phyloP scores from a whole-genome alignment of 2,113 vertebrate genomes.

The Parus major region DNA sequence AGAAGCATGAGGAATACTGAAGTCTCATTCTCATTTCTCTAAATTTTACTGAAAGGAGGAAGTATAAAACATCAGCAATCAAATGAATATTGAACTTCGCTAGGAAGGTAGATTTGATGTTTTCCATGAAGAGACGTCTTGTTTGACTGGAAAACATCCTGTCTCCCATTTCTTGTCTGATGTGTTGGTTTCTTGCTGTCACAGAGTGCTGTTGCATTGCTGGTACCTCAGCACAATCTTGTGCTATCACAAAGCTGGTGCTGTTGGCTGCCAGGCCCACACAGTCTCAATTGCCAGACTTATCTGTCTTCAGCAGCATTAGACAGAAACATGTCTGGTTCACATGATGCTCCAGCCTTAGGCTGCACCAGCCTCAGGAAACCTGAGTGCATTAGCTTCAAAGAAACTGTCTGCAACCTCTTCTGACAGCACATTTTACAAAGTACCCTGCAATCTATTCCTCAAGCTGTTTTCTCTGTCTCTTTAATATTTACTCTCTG shows the following conservation, averaged over 20 bases:
- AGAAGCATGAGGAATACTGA: not conserved
- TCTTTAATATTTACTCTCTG: constrained; percentile 21
- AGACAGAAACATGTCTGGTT: constrained; percentile 70
- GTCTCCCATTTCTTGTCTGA: constrained; percentile 55
- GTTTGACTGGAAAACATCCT: constrained; percentile 63
- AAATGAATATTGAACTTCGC: constrained; percentile 51
- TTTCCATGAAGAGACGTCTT: constrained; percentile 48
- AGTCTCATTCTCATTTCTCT: not conserved
- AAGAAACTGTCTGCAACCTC: constrained; percentile 59
- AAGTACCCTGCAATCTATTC: constrained; percentile 44
- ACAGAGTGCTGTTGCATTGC: constrained; percentile 41
- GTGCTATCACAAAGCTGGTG: constrained; percentile 59
- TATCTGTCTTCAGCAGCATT: constrained; percentile 70
- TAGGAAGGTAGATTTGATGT: constrained; percentile 36
- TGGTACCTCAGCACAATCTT: constrained; percentile 54
- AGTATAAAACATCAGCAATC: not conserved
- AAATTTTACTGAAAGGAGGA: not conserved
- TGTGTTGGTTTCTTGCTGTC: constrained; percentile 49
- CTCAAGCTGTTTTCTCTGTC: constrained; percentile 2
- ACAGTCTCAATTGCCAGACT: constrained; percentile 67
- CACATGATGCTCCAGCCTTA: constrained; percentile 47
- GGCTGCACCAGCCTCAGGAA: constrained; percentile 62
- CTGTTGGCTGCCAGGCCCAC: constrained; percentile 57
- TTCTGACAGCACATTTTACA: constrained; percentile 30
- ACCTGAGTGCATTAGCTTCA: constrained; percentile 68